Conservation (phyloP, 2,797 vertebrate species). For the Dipus sagitta region DNA sequence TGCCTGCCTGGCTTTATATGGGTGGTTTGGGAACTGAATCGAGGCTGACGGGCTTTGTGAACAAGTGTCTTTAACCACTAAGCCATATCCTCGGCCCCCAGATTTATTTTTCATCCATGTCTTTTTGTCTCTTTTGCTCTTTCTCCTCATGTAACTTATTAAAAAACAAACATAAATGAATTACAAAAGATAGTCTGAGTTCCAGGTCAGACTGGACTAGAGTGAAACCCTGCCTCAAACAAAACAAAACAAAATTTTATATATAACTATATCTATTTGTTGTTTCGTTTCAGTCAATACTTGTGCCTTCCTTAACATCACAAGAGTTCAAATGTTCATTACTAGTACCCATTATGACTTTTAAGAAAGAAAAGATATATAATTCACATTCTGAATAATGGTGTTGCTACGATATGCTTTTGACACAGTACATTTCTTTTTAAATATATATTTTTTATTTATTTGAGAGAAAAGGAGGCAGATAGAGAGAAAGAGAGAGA, state of each 20-base stretch:
- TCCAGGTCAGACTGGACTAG: too few relatives aligned
- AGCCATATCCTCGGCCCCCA: not conserved
- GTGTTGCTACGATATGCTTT: not conserved
- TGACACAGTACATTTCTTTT: too few relatives aligned
- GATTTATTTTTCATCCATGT: not conserved
- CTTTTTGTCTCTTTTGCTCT: not conserved
- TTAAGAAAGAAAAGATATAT: not conserved
- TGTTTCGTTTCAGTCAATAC: not conserved
- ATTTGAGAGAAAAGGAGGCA: too few relatives aligned
- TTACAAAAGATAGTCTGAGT: constrained; percentile 22
- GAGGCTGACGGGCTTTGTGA: too few relatives aligned
- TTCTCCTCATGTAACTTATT: constrained; percentile 27
- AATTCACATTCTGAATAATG: not conserved
- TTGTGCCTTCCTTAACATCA: constrained; percentile 16
- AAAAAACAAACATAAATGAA: constrained; percentile 7
- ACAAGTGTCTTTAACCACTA: too few relatives aligned
- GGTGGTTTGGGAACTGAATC: too few relatives aligned
- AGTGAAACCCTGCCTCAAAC: too few relatives aligned
- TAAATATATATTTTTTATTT: too few relatives aligned
- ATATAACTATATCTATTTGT: too few relatives aligned
- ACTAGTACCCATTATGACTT: not conserved
- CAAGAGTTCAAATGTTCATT: constrained; percentile 2
- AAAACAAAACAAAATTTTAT: too few relatives aligned
- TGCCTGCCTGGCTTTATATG: too few relatives aligned
- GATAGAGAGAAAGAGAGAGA: too few relatives aligned